Evolutionary conservation across 2,888 invertebrate species (phyloP).

Genomic region (Hedya salicella): DNA sequence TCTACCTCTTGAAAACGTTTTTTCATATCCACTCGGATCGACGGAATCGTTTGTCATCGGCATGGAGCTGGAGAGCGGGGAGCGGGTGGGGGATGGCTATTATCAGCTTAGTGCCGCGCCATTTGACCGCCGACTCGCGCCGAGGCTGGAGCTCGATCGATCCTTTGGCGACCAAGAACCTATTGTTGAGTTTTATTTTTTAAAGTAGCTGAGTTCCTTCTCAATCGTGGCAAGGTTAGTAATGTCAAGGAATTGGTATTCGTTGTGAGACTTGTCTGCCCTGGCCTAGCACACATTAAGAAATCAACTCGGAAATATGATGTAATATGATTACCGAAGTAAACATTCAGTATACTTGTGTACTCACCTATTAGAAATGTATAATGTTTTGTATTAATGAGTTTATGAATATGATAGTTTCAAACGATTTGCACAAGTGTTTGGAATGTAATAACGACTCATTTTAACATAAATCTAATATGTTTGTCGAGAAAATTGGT

Average conservation of each 20-base stretch:
- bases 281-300: no score
- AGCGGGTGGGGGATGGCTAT: constrained; percentile 51
- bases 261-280: no score
- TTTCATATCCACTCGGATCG: constrained; percentile 3
- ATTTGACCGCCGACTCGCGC: constrained; percentile 57
- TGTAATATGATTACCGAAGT: no score
- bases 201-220: not conserved
- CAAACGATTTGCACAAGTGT: constrained; percentile 1
- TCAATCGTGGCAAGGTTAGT: no score
- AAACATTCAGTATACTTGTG: no score
- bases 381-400: not conserved
- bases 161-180: constrained; percentile 25
- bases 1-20: not conserved
- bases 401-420: not conserved
- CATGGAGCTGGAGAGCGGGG: not conserved
- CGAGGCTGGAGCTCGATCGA: constrained; percentile 35
- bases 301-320: no score
- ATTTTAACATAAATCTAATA: not conserved
- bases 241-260: no score
- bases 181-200: not conserved
- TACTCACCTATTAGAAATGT: not conserved
- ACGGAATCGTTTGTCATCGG: constrained; percentile 31
- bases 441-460: not conserved
- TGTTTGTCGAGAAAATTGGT: not conserved
- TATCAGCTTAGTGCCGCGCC: constrained; percentile 70